These are phyloP conservation scores for Clunio marinus DNA, from an alignment of 2,888 invertebrate species.

Conservation along the genomic window DNA sequence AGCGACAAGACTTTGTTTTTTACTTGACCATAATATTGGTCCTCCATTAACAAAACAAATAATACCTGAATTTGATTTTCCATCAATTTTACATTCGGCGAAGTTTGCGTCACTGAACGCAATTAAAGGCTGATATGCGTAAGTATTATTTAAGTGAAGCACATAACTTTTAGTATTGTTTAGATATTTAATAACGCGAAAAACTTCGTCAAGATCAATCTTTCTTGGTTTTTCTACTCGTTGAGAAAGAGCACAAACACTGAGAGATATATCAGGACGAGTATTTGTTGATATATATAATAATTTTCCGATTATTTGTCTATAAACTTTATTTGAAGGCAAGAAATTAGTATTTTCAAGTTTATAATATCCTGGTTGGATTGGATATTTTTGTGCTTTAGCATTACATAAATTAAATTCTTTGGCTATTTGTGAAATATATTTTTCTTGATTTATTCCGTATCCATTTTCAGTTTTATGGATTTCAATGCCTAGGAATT, in stretches of 20 bases:
- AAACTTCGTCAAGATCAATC: conserved; percentile 44
- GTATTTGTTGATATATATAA: conserved; percentile 42
- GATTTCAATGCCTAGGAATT: conserved; percentile 39
- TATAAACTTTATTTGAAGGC: neutral
- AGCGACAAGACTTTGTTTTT: conserved; percentile 43
- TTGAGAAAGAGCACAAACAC: conserved; percentile 43
- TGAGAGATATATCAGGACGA: conserved; percentile 43
- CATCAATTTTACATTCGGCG: conserved; percentile 43
- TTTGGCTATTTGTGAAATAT: conserved; percentile 16
- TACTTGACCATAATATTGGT: conserved; percentile 43
- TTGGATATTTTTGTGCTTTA: conserved; percentile 39
- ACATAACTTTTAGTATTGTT: conserved; percentile 40
- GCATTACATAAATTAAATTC: conserved; percentile 35
- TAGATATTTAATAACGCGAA: conserved; percentile 43
- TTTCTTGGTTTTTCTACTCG: conserved; percentile 42
- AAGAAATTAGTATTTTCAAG: neutral
- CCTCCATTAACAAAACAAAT: conserved; percentile 37
- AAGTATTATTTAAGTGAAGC: neutral
- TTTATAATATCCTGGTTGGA: conserved; percentile 36
- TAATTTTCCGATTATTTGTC: conserved; percentile 40
- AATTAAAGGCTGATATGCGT: neutral
- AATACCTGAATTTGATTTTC: conserved; percentile 42
- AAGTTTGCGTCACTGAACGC: conserved; percentile 45
- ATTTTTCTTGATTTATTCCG: conserved; percentile 18
- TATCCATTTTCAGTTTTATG: conserved; percentile 12